Evolutionary conservation across 2,113 vertebrate species (phyloP).

Genomic region (human): GRCh38 chr9:10996001-10996500

Average conservation of each 20-base stretch:
- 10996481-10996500: neutral
- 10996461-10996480: neutral
- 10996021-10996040: constrained; percentile 47
- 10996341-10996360: neutral
- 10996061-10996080: constrained; percentile 69
- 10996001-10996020: constrained; percentile 22
- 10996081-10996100: constrained; percentile 13
- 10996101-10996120: constrained; percentile 51
- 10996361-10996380: neutral
- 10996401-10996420: neutral
- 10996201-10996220: neutral
- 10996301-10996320: neutral
- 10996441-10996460: neutral
- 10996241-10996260: neutral
- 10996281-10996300: neutral
- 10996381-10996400: neutral
- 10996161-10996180: neutral
- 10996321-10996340: neutral
- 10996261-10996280: neutral
- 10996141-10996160: constrained; percentile 48
- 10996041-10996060: neutral
- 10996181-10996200: constrained; percentile 16
- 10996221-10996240: neutral
- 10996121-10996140: constrained; percentile 42
- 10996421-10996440: neutral